Evolutionary conservation across 2,113 vertebrate species (phyloP).

Genomic region (Spilogale gracilis): DNA sequence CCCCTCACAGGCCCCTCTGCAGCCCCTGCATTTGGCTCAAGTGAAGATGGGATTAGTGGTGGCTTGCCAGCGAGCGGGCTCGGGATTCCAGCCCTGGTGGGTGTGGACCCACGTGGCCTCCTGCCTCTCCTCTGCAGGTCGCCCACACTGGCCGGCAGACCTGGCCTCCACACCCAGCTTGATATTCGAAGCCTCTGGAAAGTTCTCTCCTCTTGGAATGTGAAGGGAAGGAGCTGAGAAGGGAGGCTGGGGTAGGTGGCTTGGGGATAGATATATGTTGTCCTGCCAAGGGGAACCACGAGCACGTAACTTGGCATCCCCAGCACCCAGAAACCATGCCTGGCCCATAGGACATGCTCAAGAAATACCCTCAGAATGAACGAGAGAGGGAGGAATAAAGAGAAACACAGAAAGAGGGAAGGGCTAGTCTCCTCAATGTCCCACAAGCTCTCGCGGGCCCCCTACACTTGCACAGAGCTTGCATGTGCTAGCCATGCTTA

Average conservation of each 20-base stretch:
- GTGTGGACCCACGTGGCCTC: accelerated
- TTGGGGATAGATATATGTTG: neutral
- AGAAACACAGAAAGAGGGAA: neutral
- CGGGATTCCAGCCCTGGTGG: too few species aligned
- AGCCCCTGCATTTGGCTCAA: neutral
- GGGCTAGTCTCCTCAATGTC: neutral
- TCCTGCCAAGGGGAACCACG: neutral
- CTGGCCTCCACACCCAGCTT: neutral
- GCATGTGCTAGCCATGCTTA: too few species aligned
- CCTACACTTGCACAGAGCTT: neutral
- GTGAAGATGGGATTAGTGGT: neutral
- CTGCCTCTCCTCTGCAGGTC: neutral
- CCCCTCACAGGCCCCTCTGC: too few species aligned
- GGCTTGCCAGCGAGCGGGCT: neutral
- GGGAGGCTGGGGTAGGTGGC: neutral
- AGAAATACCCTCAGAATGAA: neutral
- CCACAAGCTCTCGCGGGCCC: neutral
- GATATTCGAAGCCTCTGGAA: neutral
- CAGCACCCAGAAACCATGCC: neutral
- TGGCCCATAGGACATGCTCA: neutral
- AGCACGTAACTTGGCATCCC: neutral
- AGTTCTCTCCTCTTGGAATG: neutral
- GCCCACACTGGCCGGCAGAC: neutral
- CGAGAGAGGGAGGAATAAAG: neutral
- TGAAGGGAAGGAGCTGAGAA: neutral